Evolutionary conservation across 2,888 invertebrate genomes (phyloP), one percentile per base, ranked within the genome.

Genomic region (Bugula neritina): DNA sequence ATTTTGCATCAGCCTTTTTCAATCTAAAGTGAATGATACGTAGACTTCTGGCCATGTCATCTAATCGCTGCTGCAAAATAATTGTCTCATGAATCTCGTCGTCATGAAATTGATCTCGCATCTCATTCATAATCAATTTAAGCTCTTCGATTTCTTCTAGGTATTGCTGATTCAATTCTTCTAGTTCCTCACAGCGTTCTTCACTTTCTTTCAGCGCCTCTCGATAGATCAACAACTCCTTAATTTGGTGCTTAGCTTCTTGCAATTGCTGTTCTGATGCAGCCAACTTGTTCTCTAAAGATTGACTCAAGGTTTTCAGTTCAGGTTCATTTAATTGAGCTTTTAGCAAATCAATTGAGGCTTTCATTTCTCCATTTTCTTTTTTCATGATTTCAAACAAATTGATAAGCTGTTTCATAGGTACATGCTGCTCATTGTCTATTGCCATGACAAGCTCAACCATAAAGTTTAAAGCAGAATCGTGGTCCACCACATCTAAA

Each of bases 51-150:
- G 63, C 63, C 63, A 63, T 63, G 34, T 63, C 63, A 63, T 63
- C 63, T 3, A 63, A n/a, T 63, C 63, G 27, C 31, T 63, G 63
- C 63, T 63, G 63, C n/a, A 63, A n/a, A 5, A 63, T 63, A 63
- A 63, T 63, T 29, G 63, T 63, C 63, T 63, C 63, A 63, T 63
- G 63, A 25, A 63, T 27, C 27, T 63, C 63, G 31, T 63, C 63
- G 63, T 63, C 63, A 63, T 63, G 63, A 31, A 63, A 63, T 31
- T 63, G 63, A 63, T 63, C 63, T 31, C 63, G 27, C 63, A 63
- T 63, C 31, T 63, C 63, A 63, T 63, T 63, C 63, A 63, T 63
- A 31, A 63, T 34, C 31, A 63, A 31, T n/a, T 63, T 63, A 27
- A 63, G 63, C 31, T 63, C 63, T 63, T 63, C 63, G 2, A 63